phyloP scores from a whole-genome alignment of 2,797 vertebrate genomes.

The Enteromius mattozi region DNA sequence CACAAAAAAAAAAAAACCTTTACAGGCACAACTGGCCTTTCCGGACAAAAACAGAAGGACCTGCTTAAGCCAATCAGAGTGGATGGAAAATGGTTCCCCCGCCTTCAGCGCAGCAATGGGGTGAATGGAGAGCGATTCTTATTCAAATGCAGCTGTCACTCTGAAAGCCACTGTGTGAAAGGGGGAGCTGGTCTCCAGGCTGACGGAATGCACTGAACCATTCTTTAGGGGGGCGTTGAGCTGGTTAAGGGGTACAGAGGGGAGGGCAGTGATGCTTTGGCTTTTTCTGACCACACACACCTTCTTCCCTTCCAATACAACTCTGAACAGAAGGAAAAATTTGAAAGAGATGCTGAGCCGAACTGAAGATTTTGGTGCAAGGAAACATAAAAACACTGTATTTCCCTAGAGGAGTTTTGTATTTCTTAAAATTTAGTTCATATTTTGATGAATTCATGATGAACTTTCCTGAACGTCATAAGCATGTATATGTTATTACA shows the following conservation, averaged over 20 bases:
- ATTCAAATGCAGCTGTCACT: slow-evolving; percentile 91
- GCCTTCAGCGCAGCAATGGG: slow-evolving; percentile 71
- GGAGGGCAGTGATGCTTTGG: slow-evolving; percentile 57
- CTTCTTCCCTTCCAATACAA: slow-evolving; percentile 27
- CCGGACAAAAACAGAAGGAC: slow-evolving; percentile 77
- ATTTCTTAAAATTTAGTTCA: not conserved
- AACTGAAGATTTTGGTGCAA: not conserved
- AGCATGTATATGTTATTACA: not conserved
- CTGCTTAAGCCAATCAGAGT: slow-evolving; percentile 67
- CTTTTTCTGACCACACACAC: slow-evolving; percentile 56
- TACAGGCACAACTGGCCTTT: slow-evolving; percentile 71
- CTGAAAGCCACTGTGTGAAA: slow-evolving; percentile 80
- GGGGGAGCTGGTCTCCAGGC: slow-evolving; percentile 82
- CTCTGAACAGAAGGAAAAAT: slow-evolving; percentile 13
- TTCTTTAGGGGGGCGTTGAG: slow-evolving; percentile 69
- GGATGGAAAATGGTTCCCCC: slow-evolving; percentile 50
- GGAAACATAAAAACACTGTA: not conserved
- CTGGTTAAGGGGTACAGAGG: slow-evolving; percentile 57
- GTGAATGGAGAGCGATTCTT: slow-evolving; percentile 84
- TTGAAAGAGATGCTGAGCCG: slow-evolving; percentile 15
- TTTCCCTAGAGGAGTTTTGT: not conserved
- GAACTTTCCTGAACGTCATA: not conserved
- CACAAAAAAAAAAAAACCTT: slow-evolving; percentile 68
- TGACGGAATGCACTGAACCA: slow-evolving; percentile 82
- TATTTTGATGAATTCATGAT: not conserved